phyloP scores from a whole-genome alignment of 1,140 invertebrate genomes.

The Aporrectodea caliginosa region DNA sequence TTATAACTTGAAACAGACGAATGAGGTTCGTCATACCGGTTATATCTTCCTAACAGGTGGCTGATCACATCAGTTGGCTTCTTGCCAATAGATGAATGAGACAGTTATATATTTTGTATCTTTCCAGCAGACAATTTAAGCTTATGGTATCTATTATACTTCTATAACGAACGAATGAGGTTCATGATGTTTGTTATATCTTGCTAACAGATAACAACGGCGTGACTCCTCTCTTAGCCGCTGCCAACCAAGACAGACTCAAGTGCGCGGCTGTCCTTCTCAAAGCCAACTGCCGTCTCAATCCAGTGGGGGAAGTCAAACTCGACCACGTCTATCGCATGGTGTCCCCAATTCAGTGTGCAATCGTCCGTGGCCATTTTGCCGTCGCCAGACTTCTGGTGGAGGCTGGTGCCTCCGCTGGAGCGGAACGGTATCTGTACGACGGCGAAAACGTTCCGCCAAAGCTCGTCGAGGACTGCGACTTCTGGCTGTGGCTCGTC shows the following conservation, averaged over 20 bases:
- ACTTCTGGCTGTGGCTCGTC: slow-evolving; percentile 8
- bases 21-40: no score
- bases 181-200: no score
- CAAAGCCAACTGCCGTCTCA: neutral
- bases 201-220: slow-evolving; percentile 21
- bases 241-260: neutral
- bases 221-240: slow-evolving; percentile 12
- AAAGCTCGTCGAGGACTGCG: slow-evolving; percentile 1
- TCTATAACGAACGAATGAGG: no score
- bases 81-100: no score
- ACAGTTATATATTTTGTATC: no score
- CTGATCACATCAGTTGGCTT: no score
- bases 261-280: neutral
- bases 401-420: neutral
- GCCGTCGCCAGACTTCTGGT: slow-evolving; percentile 10
- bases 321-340: neutral
- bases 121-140: no score
- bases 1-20: no score
- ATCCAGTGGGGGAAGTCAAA: slow-evolving; percentile 11
- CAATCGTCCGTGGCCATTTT: slow-evolving; percentile 10
- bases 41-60: no score
- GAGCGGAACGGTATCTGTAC: neutral
- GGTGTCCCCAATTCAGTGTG: slow-evolving; percentile 14
- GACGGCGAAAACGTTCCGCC: neutral
- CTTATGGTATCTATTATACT: no score